A percentile compares a stretch with the other conserved stretches of the same genome.
These are phyloP conservation scores for Helobdella robusta DNA, from an alignment of 2,888 invertebrate genomes.

Conservation along the genomic window DNA sequence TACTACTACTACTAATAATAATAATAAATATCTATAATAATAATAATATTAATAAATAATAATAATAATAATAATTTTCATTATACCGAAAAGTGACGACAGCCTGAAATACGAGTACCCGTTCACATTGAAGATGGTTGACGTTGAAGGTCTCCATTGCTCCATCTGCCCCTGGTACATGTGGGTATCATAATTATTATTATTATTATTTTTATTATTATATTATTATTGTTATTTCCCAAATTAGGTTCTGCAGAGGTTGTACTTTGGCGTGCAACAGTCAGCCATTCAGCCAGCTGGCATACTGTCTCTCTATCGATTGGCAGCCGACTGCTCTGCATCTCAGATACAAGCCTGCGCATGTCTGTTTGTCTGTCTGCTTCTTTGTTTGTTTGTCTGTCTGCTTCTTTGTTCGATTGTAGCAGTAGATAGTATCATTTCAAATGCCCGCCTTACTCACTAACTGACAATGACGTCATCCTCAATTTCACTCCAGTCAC, in stretches of 20 bases:
- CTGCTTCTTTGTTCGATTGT: no score
- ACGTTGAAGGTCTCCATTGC: conserved; percentile 57
- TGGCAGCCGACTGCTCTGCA: conserved; percentile 91
- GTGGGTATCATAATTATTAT: conserved; percentile 36
- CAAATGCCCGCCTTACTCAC: no score
- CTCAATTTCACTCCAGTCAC: conserved; percentile 58
- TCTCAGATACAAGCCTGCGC: no score
- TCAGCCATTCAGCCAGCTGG: conserved; percentile 43
- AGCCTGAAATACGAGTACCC: conserved; percentile 87
- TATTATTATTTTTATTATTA: neutral
- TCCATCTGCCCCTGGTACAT: conserved; percentile 59
- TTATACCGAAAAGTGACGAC: conserved; percentile 64
- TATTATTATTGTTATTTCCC: neutral
- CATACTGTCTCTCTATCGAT: conserved; percentile 68
- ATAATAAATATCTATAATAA: neutral
- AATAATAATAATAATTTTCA: neutral
- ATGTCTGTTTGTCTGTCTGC: no score
- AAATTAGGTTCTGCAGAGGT: conserved; percentile 66
- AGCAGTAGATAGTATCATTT: no score
- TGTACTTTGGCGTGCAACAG: conserved; percentile 65
- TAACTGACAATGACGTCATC: no score
- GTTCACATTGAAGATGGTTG: conserved; percentile 72
- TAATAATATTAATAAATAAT: neutral
- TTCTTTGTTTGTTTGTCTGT: no score
- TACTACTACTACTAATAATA: neutral